Conservation (phyloP, 2,797 vertebrate species). For the Onychomys torridus region DNA sequence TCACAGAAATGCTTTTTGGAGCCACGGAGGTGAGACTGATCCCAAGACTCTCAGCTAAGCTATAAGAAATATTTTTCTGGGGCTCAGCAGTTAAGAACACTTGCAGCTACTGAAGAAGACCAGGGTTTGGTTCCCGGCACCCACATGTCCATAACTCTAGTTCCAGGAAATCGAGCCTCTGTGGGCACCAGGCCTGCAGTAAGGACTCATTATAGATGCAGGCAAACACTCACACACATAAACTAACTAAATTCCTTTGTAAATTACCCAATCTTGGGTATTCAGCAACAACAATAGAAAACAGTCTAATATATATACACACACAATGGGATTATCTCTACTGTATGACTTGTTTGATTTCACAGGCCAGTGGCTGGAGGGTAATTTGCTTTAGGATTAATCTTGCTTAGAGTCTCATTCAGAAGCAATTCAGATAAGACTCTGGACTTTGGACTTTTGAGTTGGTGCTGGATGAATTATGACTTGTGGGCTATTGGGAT, state of each 20-base stretch:
- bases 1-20: background rate
- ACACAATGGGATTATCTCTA: background rate
- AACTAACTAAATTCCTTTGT: background rate
- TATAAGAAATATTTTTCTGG: background rate
- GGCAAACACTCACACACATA: background rate
- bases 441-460: slow-evolving; percentile 14
- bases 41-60: background rate
- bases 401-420: background rate
- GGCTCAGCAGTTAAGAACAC: background rate
- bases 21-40: no score
- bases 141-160: background rate
- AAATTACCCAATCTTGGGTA: background rate
- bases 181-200: background rate
- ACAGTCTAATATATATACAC: background rate
- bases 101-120: background rate
- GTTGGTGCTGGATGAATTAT: background rate
- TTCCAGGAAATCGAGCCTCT: background rate
- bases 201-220: background rate
- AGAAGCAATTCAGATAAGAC: background rate
- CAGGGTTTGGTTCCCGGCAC: background rate
- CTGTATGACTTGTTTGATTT: background rate
- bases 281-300: background rate
- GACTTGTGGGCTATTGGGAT: background rate
- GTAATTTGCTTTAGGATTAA: slow-evolving; percentile 1
- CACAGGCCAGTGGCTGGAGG: background rate